Base-by-base conservation (phyloP, 2,888 invertebrate genomes). In the Heliconius charithonia region DNA sequence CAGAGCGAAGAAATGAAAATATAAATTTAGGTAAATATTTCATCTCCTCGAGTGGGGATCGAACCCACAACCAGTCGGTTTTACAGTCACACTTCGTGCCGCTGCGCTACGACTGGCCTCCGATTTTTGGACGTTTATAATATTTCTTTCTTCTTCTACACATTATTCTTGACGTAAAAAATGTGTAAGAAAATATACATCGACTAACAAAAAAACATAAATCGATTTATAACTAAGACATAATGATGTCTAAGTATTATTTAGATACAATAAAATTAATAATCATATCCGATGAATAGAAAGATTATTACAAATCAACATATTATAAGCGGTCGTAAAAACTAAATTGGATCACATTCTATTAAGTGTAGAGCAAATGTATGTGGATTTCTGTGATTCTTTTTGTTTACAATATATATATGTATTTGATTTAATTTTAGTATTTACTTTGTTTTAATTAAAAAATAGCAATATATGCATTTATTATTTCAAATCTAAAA, bases 291-390 rank as follows among this genome's bases (percentile, higher is more conserved):
- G 71, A 75, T 76, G 78, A 80, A 80, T 77, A 75, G 75, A 70
- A 76, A 73, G 59, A 79, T 80, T 74, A 77, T 79, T 76, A 75
- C 32, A 76, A 37, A 51, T 25, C 27, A 79, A 85, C 81, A 81
- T 83, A 85, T 86, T 86, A 83, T 86, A 82, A 86, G 86, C 84
- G 82, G 83, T 85, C 83, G 84, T 88, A 86, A 89, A 72, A 90
- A 86, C 74, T 83, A 84, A 83, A 86, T 84, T 72, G 77, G 75
- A 81, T 76, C 78, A 75, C 78, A 76, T 81, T 78, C 74, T 67
- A 62, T 75, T 75, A 67, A 69, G 65, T 66, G 59, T 56, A 78
- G 41, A 29, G 2, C 72, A 66, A 63, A 71, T 66, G 22, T 73
- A 76, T 69, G 37, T 29, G 66, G 77, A 62, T 74, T 75, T 76